Conservation (phyloP, 2,888 invertebrate species). For the Chrysotoxum bicinctum region DNA sequence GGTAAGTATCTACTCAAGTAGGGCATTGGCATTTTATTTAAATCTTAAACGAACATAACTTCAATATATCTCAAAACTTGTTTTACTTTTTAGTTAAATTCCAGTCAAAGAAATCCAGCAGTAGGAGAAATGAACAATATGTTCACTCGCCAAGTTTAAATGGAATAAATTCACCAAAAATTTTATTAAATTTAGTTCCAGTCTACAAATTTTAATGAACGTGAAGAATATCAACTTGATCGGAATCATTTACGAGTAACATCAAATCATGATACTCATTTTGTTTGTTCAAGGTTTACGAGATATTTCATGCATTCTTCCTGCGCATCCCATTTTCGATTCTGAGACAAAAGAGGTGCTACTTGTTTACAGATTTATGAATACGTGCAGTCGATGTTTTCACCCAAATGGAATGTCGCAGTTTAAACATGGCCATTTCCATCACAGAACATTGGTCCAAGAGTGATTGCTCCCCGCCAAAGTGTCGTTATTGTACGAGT, state of each 20-base stretch:
- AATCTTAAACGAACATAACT: no score
- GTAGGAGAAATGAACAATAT: not conserved
- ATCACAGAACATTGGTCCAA: conserved; percentile 65
- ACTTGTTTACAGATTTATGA: conserved; percentile 46
- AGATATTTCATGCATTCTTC: conserved; percentile 33
- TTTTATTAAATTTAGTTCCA: not conserved
- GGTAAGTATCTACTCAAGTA: no score
- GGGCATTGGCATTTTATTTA: no score
- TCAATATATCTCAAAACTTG: no score
- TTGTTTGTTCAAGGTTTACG: not conserved
- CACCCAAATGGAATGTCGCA: conserved; percentile 65
- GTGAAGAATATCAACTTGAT: not conserved
- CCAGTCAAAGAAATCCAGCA: not conserved
- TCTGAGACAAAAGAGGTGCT: not conserved
- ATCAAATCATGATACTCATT: not conserved
- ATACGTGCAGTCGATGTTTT: conserved; percentile 52
- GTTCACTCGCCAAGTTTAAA: not conserved
- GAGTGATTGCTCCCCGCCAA: conserved; percentile 68
- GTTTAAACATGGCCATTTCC: conserved; percentile 69
- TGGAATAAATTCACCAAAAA: not conserved
- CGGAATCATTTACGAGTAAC: not conserved
- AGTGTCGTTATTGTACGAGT: conserved; percentile 58
- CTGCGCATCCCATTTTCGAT: not conserved
- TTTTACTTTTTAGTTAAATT: not conserved
- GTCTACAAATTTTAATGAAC: not conserved